Percentiles rank a stretch among this genome's conserved stretches.
phyloP scores from a whole-genome alignment of 2,797 vertebrate genomes.

The Parambassis ranga region DNA sequence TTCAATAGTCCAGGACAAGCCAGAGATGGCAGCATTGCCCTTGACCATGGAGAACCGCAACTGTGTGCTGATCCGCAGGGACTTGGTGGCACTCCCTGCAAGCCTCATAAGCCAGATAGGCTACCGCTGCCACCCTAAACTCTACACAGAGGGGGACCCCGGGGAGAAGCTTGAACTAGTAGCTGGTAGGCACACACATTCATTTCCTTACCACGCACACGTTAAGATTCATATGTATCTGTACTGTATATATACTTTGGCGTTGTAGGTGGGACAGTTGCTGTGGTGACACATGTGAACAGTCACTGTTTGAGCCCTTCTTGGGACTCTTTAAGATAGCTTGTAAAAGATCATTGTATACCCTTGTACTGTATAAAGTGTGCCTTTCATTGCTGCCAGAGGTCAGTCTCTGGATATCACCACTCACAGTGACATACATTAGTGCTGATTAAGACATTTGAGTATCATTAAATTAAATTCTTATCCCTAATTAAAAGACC shows the following conservation, averaged over 20 bases:
- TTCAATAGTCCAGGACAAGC: conserved; percentile 87
- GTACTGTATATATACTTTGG: no score
- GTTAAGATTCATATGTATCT: no score
- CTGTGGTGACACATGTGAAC: no score
- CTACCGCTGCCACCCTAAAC: conserved; percentile 97
- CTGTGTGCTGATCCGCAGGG: conserved; percentile 94
- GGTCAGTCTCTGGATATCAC: background rate
- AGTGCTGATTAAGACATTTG: background rate
- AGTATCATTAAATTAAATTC: background rate
- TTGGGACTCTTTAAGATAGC: no score
- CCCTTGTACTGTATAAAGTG: no score
- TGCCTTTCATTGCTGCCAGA: background rate
- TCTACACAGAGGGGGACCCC: conserved; percentile 97
- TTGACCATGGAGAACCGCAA: conserved; percentile 91
- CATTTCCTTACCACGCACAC: background rate
- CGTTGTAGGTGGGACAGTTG: no score
- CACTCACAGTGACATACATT: background rate
- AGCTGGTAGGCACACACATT: conserved; percentile 81
- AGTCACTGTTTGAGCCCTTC: no score
- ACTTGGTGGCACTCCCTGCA: conserved; percentile 94
- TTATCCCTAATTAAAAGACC: background rate
- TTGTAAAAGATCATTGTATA: no score
- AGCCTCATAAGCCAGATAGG: conserved; percentile 99
- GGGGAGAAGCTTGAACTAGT: conserved; percentile 98
- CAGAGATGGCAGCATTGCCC: conserved; percentile 83